phyloP scores from a whole-genome alignment of 1,140 invertebrate species.

The Calephelis virginiensis region DNA sequence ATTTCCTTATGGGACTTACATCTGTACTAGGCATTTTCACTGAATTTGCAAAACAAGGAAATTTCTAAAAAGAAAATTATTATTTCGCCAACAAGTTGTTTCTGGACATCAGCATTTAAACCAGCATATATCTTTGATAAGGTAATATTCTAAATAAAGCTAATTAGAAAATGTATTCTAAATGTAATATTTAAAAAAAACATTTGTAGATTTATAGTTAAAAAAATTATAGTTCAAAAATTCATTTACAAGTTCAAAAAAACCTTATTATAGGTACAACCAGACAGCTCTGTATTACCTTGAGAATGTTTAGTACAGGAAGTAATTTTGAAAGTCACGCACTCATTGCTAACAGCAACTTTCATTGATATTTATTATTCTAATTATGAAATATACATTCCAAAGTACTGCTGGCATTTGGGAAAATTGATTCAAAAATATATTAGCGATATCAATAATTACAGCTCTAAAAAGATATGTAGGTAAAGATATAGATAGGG shows the following conservation, averaged over 20 bases:
- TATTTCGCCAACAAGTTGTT: too few relatives aligned
- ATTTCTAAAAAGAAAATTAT: too few relatives aligned
- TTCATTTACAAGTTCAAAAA: neutral
- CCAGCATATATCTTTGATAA: too few relatives aligned
- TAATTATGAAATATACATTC: conserved; percentile 15
- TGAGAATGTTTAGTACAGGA: conserved; percentile 25
- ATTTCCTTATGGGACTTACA: too few relatives aligned
- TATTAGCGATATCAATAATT: conserved; percentile 1
- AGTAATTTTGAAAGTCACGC: conserved; percentile 27
- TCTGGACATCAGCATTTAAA: too few relatives aligned
- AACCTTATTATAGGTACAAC: neutral
- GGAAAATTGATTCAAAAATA: conserved; percentile 13
- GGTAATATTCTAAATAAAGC: too few relatives aligned
- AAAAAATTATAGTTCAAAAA: neutral
- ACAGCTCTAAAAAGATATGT: conserved; percentile 9
- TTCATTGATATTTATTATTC: conserved; percentile 25
- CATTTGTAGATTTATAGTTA: neutral
- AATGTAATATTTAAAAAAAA: neutral
- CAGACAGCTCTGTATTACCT: conserved; percentile 22
- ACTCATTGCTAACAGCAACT: conserved; percentile 25
- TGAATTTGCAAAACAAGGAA: too few relatives aligned
- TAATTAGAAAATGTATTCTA: neutral
- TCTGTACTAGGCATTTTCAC: too few relatives aligned
- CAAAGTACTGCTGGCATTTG: conserved; percentile 3
- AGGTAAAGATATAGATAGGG: conserved; percentile 1